These are phyloP conservation scores for Xenopus petersii DNA, from an alignment of 2,797 vertebrate genomes.

Conservation along the genomic window DNA sequence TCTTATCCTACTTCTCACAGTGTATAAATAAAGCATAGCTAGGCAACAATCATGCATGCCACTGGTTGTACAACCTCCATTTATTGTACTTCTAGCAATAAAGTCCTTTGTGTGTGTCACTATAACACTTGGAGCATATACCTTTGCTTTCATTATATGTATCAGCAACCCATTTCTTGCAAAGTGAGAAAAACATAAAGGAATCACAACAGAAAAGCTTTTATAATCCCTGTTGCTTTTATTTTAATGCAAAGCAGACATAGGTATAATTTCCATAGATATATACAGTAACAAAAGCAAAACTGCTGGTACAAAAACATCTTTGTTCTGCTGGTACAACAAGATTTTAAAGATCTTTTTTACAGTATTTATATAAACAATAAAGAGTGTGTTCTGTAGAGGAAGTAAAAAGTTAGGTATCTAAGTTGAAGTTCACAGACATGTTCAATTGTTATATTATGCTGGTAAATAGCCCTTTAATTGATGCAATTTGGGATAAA, in stretches of 20 bases:
- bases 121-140: background rate
- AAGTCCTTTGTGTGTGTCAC: too few species aligned
- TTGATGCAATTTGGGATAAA: constrained; percentile 42
- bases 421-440: constrained; percentile 52
- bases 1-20: too few species aligned
- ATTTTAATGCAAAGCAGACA: constrained; percentile 74
- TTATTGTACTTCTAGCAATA: too few species aligned
- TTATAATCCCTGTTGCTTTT: constrained; percentile 63
- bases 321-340: constrained; percentile 52
- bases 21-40: too few species aligned
- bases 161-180: background rate
- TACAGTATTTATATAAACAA: constrained; percentile 53
- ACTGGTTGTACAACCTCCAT: too few species aligned
- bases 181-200: background rate
- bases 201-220: background rate
- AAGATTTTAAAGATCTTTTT: constrained; percentile 57
- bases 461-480: constrained; percentile 48
- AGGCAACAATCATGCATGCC: too few species aligned
- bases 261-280: constrained; percentile 65
- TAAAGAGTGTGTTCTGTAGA: constrained; percentile 54
- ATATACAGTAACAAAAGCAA: constrained; percentile 65
- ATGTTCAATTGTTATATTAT: constrained; percentile 51
- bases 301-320: constrained; percentile 58
- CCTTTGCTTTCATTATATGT: background rate
- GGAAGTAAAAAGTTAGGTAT: constrained; percentile 34